phyloP scores from a whole-genome alignment of 2,888 invertebrate species.

The Hecatera dysodea region DNA sequence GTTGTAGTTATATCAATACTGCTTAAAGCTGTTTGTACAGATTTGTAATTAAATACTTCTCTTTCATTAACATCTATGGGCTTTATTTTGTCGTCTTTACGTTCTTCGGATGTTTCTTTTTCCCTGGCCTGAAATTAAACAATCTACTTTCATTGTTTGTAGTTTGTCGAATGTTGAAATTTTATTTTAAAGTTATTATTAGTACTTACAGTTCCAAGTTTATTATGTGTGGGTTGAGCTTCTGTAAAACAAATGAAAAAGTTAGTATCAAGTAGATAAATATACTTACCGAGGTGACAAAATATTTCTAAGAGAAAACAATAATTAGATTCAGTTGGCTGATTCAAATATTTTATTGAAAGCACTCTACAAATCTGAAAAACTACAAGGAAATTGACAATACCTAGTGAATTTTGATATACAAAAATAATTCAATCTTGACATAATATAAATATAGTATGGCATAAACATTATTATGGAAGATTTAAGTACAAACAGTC shows the following conservation, averaged over 20 bases:
- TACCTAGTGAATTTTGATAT: not conserved
- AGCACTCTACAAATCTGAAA: not conserved
- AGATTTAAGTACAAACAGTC: too few relatives aligned
- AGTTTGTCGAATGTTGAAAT: not conserved
- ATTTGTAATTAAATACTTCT: constrained; percentile 38
- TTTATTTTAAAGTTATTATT: not conserved
- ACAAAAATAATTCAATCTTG: not conserved
- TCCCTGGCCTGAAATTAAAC: constrained; percentile 45
- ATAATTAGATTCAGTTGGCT: not conserved
- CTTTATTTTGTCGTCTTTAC: constrained; percentile 4
- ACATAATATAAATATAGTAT: not conserved
- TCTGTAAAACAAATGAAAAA: constrained; percentile 46
- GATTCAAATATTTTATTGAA: constrained; percentile 22
- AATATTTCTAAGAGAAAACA: not conserved
- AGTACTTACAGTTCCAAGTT: constrained; percentile 46
- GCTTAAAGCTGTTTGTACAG: constrained; percentile 47
- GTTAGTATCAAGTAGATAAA: constrained; percentile 22
- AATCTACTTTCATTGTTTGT: constrained; percentile 61
- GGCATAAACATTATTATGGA: not conserved
- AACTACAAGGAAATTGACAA: constrained; percentile 17
- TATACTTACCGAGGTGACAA: constrained; percentile 25
- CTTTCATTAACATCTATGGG: constrained; percentile 3
- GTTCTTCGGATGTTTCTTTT: not conserved
- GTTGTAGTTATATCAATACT: constrained; percentile 35
- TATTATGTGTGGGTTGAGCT: constrained; percentile 10